Evolutionary conservation across 2,888 invertebrate species (phyloP).

Genomic region (Pheosia gnoma): DNA sequence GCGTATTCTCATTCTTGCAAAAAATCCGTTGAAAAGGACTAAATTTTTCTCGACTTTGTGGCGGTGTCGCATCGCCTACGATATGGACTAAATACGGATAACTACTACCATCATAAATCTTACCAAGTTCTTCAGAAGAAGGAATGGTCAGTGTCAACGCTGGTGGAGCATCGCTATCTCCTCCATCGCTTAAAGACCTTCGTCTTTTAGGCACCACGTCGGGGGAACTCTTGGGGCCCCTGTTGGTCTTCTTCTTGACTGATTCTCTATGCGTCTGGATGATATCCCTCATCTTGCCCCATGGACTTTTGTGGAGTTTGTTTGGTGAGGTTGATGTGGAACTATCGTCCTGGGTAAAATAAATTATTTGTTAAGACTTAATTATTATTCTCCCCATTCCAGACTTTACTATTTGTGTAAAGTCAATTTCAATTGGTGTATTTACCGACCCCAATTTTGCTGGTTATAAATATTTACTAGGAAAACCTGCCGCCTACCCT

Average conservation of each 20-base stretch:
- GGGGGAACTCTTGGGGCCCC: constrained; percentile 70
- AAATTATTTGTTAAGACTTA: no score
- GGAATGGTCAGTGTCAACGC: constrained; percentile 85
- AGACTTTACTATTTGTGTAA: no score
- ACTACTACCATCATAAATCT: constrained; percentile 12
- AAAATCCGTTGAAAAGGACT: no score
- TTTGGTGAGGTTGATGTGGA: constrained; percentile 79
- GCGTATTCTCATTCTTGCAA: no score
- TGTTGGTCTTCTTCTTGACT: constrained; percentile 83
- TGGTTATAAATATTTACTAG: no score
- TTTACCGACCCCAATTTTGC: no score
- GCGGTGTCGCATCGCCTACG: no score
- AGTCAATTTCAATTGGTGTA: no score
- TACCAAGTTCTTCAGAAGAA: constrained; percentile 84
- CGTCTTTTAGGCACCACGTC: constrained; percentile 69
- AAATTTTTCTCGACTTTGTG: no score
- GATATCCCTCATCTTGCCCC: constrained; percentile 91
- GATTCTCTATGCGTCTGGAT: constrained; percentile 89
- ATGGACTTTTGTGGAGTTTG: constrained; percentile 87
- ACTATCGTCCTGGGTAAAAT: constrained; percentile 69
- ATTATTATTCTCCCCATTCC: no score
- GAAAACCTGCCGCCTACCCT: no score
- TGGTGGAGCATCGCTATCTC: constrained; percentile 76
- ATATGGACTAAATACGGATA: no score
- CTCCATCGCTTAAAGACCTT: constrained; percentile 76